Percentiles rank a stretch among this genome's conserved stretches.
These are phyloP conservation scores for Clunio marinus DNA, from an alignment of 2,888 invertebrate genomes.

Conservation along the genomic window DNA sequence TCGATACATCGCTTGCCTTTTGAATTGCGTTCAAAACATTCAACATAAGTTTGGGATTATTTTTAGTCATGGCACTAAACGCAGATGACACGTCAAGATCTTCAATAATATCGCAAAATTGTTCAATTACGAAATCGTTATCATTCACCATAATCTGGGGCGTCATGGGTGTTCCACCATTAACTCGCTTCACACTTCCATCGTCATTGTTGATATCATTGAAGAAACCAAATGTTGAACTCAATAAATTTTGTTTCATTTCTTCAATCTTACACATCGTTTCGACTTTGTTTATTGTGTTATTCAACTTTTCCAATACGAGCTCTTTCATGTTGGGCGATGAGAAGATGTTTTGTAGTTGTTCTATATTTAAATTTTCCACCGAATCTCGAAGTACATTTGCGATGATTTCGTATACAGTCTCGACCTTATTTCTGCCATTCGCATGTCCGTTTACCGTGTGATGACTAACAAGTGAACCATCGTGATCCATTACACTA, in stretches of 20 bases:
- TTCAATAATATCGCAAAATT: conserved; percentile 53
- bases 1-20: conserved; percentile 54
- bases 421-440: conserved; percentile 22
- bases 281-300: conserved; percentile 29
- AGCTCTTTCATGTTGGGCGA: conserved; percentile 21
- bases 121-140: conserved; percentile 13
- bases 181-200: neutral
- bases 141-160: conserved; percentile 29
- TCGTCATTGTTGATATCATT: neutral
- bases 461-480: conserved; percentile 7
- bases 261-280: conserved; percentile 29
- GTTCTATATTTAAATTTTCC: conserved; percentile 12
- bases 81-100: conserved; percentile 62
- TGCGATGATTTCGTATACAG: conserved; percentile 31
- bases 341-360: conserved; percentile 31
- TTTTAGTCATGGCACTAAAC: conserved; percentile 48
- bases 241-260: conserved; percentile 36
- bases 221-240: neutral
- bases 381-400: conserved; percentile 30
- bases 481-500: neutral
- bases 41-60: conserved; percentile 41
- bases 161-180: neutral
- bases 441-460: neutral
- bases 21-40: conserved; percentile 58
- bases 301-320: conserved; percentile 31